Conservation (phyloP, 2,797 vertebrate species). For the Helostoma temminkii region DNA sequence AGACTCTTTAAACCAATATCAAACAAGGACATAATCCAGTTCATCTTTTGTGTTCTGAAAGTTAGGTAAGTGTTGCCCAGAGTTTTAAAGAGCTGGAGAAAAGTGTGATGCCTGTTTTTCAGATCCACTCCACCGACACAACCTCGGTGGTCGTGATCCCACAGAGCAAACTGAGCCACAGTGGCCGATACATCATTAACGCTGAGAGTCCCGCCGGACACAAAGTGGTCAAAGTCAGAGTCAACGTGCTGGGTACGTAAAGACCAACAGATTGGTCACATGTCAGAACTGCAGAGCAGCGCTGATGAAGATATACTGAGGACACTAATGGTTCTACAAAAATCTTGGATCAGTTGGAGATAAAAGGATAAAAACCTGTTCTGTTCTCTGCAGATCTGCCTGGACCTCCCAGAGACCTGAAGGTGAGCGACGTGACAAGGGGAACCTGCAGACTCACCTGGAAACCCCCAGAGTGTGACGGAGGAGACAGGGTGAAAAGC, state of each 20-base stretch:
- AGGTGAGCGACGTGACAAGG: conserved; percentile 94
- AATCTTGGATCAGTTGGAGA: not conserved
- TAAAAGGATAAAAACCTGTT: not conserved
- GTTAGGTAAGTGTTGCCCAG: too few species aligned
- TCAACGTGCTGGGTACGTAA: conserved; percentile 94
- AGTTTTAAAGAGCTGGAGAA: not conserved
- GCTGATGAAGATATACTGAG: not conserved
- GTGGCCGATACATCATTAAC: conserved; percentile 93
- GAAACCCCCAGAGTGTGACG: conserved; percentile 95
- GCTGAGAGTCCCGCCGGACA: conserved; percentile 96
- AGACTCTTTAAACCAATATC: too few species aligned
- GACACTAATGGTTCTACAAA: too few species aligned
- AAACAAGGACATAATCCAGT: too few species aligned
- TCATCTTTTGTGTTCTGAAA: too few species aligned
- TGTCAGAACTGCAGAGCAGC: too few species aligned
- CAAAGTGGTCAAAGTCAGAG: conserved; percentile 91
- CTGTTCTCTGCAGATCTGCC: conserved; percentile 87
- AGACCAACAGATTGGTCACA: not conserved
- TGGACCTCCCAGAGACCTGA: conserved; percentile 93
- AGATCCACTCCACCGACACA: conserved; percentile 91
- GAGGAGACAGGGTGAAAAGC: conserved; percentile 95
- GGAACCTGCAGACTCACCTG: conserved; percentile 94
- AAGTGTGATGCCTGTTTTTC: not conserved
- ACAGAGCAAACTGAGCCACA: conserved; percentile 89
- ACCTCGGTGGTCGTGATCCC: conserved; percentile 88